These are phyloP conservation scores for Pangasius larnaudii DNA, from an alignment of 2,797 vertebrate genomes.

Conservation along the genomic window DNA sequence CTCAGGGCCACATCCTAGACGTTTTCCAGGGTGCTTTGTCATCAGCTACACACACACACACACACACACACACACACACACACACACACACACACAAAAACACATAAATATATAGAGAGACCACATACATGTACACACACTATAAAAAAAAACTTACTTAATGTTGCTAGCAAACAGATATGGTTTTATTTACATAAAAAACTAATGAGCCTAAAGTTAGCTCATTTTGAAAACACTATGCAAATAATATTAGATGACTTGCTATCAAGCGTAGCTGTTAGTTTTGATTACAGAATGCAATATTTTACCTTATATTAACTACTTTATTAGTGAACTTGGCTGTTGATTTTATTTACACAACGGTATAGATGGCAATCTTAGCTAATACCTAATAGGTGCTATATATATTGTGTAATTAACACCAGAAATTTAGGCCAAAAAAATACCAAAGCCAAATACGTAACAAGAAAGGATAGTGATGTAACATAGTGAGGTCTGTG, in stretches of 20 bases:
- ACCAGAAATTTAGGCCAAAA: neutral
- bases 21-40: constrained; percentile 96
- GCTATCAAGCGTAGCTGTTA: neutral
- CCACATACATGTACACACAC: neutral
- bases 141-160: neutral
- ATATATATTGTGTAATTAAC: neutral
- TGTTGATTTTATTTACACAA: neutral
- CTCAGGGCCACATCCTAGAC: constrained; percentile 92
- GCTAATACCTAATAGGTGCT: neutral
- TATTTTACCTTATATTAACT: neutral
- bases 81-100: constrained; percentile 1
- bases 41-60: constrained; percentile 80
- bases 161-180: neutral
- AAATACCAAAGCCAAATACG: neutral
- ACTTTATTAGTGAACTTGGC: neutral
- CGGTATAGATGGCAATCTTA: neutral
- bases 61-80: neutral
- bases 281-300: neutral
- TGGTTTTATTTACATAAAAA: neutral
- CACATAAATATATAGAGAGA: neutral
- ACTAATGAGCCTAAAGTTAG: neutral
- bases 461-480: neutral
- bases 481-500: neutral
- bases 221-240: neutral
- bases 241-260: neutral